These are phyloP conservation scores for Gnathonemus longibarbis DNA, from an alignment of 2,113 vertebrate genomes.

Conservation along the genomic window DNA sequence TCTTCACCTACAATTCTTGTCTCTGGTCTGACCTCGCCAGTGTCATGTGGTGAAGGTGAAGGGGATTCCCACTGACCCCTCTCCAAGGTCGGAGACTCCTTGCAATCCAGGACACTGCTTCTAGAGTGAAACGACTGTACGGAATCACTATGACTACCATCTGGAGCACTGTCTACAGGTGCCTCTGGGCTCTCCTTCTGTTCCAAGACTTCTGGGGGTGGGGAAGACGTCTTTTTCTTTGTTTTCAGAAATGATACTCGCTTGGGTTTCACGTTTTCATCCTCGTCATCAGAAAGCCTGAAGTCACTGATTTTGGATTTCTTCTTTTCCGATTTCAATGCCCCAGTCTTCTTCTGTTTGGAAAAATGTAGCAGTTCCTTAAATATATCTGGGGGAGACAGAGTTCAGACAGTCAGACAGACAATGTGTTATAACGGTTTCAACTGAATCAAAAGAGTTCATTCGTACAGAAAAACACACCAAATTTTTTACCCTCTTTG, in stretches of 20 bases:
- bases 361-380: slow-evolving; percentile 44
- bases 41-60: slow-evolving; percentile 11
- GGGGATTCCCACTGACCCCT: slow-evolving; percentile 20
- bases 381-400: slow-evolving; percentile 48
- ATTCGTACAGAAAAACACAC: background rate
- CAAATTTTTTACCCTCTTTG: background rate
- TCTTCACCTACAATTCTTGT: background rate
- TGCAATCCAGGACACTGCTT: slow-evolving; percentile 22
- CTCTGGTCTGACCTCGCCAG: slow-evolving; percentile 14
- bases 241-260: slow-evolving; percentile 64
- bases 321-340: slow-evolving; percentile 41
- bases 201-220: background rate
- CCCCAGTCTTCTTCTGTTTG: slow-evolving; percentile 44
- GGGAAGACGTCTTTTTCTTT: slow-evolving; percentile 32
- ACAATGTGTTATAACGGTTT: background rate
- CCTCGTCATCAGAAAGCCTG: slow-evolving; percentile 62
- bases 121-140: slow-evolving; percentile 20
- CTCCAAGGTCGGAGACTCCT: slow-evolving; percentile 7
- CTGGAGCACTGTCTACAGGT: background rate
- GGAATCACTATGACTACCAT: background rate
- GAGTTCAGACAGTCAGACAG: background rate
- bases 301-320: slow-evolving; percentile 59
- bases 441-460: background rate
- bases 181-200: slow-evolving; percentile 9
- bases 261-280: slow-evolving; percentile 51